Percentiles rank a stretch among this genome's conserved stretches.
Evolutionary conservation across 2,888 invertebrate species (phyloP).

Genomic region (Nebria salina): DNA sequence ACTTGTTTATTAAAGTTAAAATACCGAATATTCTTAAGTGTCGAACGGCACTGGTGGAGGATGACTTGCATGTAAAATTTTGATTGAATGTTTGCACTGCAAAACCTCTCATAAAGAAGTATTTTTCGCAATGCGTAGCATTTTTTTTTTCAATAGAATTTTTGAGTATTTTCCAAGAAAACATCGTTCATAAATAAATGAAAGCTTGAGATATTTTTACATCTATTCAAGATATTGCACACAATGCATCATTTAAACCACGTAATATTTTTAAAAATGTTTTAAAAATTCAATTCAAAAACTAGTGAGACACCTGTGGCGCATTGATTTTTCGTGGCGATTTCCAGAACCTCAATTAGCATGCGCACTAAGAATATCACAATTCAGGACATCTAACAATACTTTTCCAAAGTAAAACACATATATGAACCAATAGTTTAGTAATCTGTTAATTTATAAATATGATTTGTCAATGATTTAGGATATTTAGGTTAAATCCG

Average conservation of each 20-base stretch:
- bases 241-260: no score
- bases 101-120: constrained; percentile 41
- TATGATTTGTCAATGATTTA: not conserved
- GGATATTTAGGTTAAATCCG: not conserved
- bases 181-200: not conserved
- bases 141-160: constrained; percentile 24
- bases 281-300: no score
- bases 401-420: no score
- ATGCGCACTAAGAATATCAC: no score
- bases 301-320: no score
- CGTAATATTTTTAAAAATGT: no score
- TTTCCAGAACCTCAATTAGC: no score
- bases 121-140: constrained; percentile 30
- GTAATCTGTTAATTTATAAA: no score
- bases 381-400: no score
- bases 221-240: no score
- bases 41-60: not conserved
- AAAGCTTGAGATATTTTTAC: not conserved
- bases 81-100: constrained; percentile 48
- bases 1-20: not conserved
- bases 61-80: constrained; percentile 51
- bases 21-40: not conserved
- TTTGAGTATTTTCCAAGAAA: constrained; percentile 25
- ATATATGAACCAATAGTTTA: no score
- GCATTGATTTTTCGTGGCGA: no score